phyloP scores from a whole-genome alignment of 2,797 vertebrate genomes.

The Enteromius trimaculatus region DNA sequence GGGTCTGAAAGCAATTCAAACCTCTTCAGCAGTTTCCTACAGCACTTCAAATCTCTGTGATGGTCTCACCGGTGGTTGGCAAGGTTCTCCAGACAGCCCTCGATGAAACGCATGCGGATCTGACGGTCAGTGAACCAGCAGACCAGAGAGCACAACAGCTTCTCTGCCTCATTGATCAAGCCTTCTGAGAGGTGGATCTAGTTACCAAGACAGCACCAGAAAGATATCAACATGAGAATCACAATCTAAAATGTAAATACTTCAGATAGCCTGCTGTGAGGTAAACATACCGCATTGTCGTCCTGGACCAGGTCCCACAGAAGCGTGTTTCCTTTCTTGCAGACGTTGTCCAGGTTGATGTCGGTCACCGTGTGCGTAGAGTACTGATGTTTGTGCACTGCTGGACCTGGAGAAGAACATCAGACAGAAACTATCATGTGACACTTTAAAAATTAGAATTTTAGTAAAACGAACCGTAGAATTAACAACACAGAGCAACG shows the following conservation, averaged over 20 bases:
- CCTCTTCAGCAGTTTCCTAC: not conserved
- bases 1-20: not conserved
- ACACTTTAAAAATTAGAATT: not conserved
- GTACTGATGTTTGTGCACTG: slow-evolving; percentile 96
- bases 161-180: slow-evolving; percentile 97
- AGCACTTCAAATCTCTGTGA: not conserved
- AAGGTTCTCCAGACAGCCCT: slow-evolving; percentile 98
- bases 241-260: not conserved
- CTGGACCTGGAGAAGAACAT: slow-evolving; percentile 80
- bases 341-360: slow-evolving; percentile 98
- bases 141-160: slow-evolving; percentile 96
- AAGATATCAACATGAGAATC: not conserved
- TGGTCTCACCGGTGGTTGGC: slow-evolving; percentile 91
- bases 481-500: not conserved
- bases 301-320: slow-evolving; percentile 99
- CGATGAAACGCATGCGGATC: slow-evolving; percentile 99
- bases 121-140: slow-evolving; percentile 99
- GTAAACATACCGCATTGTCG: slow-evolving; percentile 90
- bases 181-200: slow-evolving; percentile 98
- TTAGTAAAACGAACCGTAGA: not conserved
- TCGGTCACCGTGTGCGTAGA: slow-evolving; percentile 92
- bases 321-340: slow-evolving; percentile 97
- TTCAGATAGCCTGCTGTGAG: not conserved
- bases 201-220: not conserved
- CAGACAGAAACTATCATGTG: not conserved